Evolutionary conservation across 1,140 invertebrate genomes (phyloP).

Genomic region (Lepidurus arcticus): DNA sequence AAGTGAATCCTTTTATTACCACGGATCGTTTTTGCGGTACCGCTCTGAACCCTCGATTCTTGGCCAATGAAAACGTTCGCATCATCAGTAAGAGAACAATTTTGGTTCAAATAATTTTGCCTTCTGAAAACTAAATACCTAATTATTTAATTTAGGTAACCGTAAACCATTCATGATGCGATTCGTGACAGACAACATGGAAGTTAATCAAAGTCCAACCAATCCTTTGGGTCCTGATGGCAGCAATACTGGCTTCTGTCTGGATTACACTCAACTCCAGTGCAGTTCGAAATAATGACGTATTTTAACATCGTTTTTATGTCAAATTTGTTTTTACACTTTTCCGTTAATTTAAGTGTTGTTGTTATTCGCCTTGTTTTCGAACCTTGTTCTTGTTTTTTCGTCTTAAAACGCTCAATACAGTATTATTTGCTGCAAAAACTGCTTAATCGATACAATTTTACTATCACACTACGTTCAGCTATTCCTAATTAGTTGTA

Average conservation of each 20-base stretch:
- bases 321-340: no score
- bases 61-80: background rate
- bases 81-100: conserved; percentile 18
- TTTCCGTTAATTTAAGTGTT: no score
- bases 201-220: conserved; percentile 30
- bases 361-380: no score
- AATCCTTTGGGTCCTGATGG: conserved; percentile 30
- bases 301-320: no score
- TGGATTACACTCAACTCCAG: conserved; percentile 30
- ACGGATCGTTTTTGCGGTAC: conserved; percentile 25
- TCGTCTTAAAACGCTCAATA: no score
- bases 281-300: background rate
- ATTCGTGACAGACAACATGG: conserved; percentile 32
- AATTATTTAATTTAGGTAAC: conserved; percentile 27
- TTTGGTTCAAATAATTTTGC: background rate
- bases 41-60: background rate
- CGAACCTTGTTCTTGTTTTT: no score
- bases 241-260: conserved; percentile 33
- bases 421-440: no score
- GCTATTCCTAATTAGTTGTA: no score
- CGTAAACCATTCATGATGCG: conserved; percentile 32
- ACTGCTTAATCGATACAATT: no score
- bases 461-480: no score
- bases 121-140: background rate
- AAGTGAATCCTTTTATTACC: background rate